Conservation (phyloP, 2,888 invertebrate genomes). For the Acheta domesticus region DNA sequence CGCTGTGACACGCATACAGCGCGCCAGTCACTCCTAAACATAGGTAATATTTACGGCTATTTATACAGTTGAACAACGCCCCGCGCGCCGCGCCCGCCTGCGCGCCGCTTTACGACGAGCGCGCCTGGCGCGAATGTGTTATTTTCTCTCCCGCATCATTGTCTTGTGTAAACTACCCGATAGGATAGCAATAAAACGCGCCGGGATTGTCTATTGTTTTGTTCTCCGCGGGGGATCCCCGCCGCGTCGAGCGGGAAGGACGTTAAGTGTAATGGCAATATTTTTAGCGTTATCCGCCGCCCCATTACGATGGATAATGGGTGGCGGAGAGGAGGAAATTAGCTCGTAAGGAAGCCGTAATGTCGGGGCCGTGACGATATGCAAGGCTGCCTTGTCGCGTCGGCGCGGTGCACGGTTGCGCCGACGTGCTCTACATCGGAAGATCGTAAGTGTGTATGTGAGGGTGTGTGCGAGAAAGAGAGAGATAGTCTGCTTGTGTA, state of each 20-base stretch:
- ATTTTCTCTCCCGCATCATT: not conserved
- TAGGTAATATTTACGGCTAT: not conserved
- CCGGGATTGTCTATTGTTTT: not conserved
- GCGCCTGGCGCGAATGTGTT: not conserved
- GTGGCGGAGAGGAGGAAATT: not conserved
- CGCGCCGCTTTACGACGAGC: not conserved
- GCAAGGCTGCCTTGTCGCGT: too few relatives aligned
- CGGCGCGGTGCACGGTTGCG: too few relatives aligned
- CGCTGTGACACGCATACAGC: not conserved
- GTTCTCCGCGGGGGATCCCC: not conserved
- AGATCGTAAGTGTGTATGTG: too few relatives aligned
- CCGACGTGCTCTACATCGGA: too few relatives aligned
- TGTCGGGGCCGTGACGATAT: not conserved
- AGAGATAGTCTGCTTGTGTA: too few relatives aligned
- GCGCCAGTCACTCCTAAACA: not conserved
- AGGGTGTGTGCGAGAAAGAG: too few relatives aligned
- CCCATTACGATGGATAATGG: not conserved
- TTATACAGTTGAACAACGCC: not conserved
- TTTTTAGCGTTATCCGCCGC: not conserved
- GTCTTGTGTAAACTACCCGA: not conserved
- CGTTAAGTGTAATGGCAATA: not conserved
- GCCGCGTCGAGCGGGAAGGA: not conserved
- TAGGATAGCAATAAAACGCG: slow-evolving; percentile 1
- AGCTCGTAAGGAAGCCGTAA: not conserved
- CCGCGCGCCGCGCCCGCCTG: not conserved